Percentiles rank a stretch among this genome's conserved stretches.
phyloP scores from a whole-genome alignment of 2,888 invertebrate species.

The Caenorhabditis sinica region DNA sequence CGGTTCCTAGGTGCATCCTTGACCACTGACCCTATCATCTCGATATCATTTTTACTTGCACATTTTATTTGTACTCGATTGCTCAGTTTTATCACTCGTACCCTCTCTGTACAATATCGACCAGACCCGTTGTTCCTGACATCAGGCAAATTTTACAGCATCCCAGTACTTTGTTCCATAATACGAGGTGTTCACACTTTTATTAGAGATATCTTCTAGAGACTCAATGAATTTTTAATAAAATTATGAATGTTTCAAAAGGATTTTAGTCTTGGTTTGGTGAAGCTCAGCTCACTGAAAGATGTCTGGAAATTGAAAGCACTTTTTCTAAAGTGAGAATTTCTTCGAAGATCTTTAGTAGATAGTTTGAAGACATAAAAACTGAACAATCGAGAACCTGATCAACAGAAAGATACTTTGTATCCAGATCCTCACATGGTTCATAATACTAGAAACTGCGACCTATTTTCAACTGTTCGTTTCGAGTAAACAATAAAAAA shows the following conservation, averaged over 20 bases:
- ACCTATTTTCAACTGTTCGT: neutral
- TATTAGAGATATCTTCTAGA: constrained; percentile 41
- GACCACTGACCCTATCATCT: constrained; percentile 8
- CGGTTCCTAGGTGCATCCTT: constrained; percentile 33
- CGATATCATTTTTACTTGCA: constrained; percentile 25
- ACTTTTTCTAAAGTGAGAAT: too few species aligned
- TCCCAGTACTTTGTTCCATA: constrained; percentile 42
- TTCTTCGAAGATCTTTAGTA: too few species aligned
- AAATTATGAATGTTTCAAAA: constrained; percentile 14
- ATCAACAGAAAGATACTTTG: too few species aligned
- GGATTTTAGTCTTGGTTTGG: neutral
- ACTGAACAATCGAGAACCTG: too few species aligned
- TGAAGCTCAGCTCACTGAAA: constrained; percentile 3
- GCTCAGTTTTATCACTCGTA: constrained; percentile 45
- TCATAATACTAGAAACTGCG: neutral
- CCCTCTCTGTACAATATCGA: constrained; percentile 33
- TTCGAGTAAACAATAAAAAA: neutral
- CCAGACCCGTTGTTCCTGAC: constrained; percentile 1
- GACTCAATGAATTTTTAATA: constrained; percentile 41
- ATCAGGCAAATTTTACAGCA: constrained; percentile 22
- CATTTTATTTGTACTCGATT: constrained; percentile 45
- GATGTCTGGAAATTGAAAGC: too few species aligned
- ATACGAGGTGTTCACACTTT: constrained; percentile 39
- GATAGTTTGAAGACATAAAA: too few species aligned
- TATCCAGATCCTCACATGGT: neutral